Base-by-base conservation (phyloP, 1,140 invertebrate genomes). In the Pogonomyrmex barbatus region DNA sequence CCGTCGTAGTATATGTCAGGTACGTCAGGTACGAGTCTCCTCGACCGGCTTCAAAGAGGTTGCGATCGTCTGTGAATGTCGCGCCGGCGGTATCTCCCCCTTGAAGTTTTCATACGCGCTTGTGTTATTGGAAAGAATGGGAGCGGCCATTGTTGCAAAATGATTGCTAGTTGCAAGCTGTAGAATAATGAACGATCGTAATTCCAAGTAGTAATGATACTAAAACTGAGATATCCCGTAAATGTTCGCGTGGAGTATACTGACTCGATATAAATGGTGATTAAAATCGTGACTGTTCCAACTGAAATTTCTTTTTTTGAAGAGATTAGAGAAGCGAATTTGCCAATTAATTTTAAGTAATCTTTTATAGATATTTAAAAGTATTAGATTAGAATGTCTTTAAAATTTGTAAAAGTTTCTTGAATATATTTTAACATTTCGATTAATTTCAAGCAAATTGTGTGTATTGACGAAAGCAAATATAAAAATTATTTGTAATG, bases 401-500 rank as follows among this genome's bases (percentile, higher is more conserved):
- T 71, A 17, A n/a, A 14, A 2, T 54, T 3, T 30, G 33, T 4
- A 63, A 77, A 77, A 47, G 3, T 47, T 17, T 8, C 12, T 67
- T n/a, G 2, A 4, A 79, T 14, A 4, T 12, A 4, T 12, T 62
- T 45, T 45, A 30, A 76, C n/a, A 39, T 30, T 24, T 62, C 39
- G 65, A 67, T 47, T 24, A 8, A 77, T 68, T 83, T 68, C 62
- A 76, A 81, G 63, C 47, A 86, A 47, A 52, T 76, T 88, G 54
- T 63, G 81, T 42, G 24, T 65, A 77, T 47, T 52, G 70, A 5
- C 84, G 45, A 71, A 52, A 71, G n/a, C n/a, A 3, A 30, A 68
- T 4, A 75, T 65, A 85, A 87, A 76, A 85, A 82, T 89, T 71
- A 9, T 85, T 60, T 39, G 54, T 82, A 60, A 87, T 78, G 81